A percentile compares a stretch with the other conserved stretches of the same genome.
phyloP scores from a whole-genome alignment of 1,140 invertebrate species.

The Helicorthomorpha holstii region DNA sequence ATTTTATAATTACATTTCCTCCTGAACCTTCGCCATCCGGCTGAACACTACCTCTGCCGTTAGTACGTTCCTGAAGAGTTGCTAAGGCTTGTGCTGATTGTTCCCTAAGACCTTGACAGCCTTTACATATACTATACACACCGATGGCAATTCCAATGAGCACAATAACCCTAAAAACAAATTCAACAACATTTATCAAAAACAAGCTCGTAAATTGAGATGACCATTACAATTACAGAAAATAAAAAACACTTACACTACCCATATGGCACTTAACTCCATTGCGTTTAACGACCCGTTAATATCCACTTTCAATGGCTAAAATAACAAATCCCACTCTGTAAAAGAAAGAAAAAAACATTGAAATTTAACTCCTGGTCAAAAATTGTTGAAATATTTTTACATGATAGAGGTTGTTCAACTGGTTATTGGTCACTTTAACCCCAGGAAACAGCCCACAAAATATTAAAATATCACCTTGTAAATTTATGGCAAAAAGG shows the following conservation, averaged over 20 bases:
- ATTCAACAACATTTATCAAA: not conserved
- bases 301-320: too few relatives aligned
- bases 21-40: not conserved
- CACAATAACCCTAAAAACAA: not conserved
- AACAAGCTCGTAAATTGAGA: not conserved
- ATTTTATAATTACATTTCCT: too few relatives aligned
- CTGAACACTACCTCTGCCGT: not conserved
- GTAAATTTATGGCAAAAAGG: too few relatives aligned
- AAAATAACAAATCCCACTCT: too few relatives aligned
- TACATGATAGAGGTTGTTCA: too few relatives aligned
- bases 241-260: not conserved
- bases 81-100: not conserved
- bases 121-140: conserved; percentile 5
- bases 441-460: too few relatives aligned
- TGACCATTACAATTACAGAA: not conserved
- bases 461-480: too few relatives aligned
- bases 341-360: too few relatives aligned
- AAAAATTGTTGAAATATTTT: too few relatives aligned
- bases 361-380: too few relatives aligned
- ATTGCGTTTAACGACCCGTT: not conserved
- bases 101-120: not conserved
- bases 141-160: not conserved
- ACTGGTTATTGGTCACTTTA: too few relatives aligned
- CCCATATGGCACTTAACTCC: not conserved
- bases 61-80: not conserved